phyloP scores from a whole-genome alignment of 2,888 invertebrate genomes.

The Spodoptera exigua region DNA sequence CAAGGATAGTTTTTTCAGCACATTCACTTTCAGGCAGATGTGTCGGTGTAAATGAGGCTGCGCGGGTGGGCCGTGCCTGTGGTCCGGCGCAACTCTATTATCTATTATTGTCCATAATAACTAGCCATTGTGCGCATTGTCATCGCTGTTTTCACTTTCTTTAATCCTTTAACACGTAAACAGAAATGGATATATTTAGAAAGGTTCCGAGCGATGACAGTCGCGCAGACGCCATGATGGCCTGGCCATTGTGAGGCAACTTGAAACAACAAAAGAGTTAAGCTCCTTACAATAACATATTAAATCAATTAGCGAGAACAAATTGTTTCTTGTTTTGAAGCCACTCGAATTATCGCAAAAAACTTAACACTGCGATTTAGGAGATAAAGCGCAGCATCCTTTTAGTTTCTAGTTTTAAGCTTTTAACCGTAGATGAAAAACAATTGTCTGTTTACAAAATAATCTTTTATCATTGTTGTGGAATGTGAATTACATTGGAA shows the following conservation, averaged over 20 bases:
- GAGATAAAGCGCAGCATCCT: too few relatives aligned
- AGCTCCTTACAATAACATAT: not conserved
- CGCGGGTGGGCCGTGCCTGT: constrained; percentile 79
- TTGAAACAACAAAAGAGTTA: constrained; percentile 5
- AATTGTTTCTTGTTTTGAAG: not conserved
- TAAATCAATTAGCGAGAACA: not conserved
- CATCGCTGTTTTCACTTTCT: constrained; percentile 85
- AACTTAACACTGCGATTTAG: not conserved
- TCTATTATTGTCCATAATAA: constrained; percentile 74
- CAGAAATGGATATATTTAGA: constrained; percentile 77
- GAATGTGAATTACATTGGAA: too few relatives aligned
- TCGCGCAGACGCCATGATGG: constrained; percentile 3
- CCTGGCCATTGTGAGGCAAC: constrained; percentile 2
- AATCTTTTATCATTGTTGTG: too few relatives aligned
- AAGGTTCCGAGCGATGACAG: constrained; percentile 33
- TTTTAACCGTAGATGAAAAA: too few relatives aligned
- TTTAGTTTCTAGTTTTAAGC: too few relatives aligned
- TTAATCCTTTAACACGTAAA: constrained; percentile 81
- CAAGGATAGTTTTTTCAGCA: constrained; percentile 77
- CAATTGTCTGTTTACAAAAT: too few relatives aligned
- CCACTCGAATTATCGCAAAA: not conserved
- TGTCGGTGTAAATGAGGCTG: constrained; percentile 79
- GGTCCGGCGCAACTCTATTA: constrained; percentile 62
- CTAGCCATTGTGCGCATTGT: constrained; percentile 79
- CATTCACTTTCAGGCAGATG: constrained; percentile 86